A percentile compares a stretch with the other conserved stretches of the same genome.
Evolutionary conservation across 2,797 vertebrate species (phyloP).

Genomic region (Sebastes hubbsi): DNA sequence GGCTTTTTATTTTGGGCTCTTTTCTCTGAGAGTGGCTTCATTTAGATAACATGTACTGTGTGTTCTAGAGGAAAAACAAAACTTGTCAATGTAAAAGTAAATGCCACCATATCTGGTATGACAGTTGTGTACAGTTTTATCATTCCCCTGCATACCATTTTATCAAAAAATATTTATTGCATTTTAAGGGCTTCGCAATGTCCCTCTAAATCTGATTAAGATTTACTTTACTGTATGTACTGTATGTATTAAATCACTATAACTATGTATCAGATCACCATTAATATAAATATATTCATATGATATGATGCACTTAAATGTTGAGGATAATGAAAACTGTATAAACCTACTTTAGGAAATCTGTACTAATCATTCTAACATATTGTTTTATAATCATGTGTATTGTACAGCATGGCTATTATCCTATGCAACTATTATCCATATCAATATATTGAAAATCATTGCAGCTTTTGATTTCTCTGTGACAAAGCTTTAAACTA

Average conservation of each 20-base stretch:
- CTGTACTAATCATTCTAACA: constrained; percentile 77
- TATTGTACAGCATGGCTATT: constrained; percentile 96
- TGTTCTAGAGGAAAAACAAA: constrained; percentile 70
- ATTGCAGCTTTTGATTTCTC: constrained; percentile 79
- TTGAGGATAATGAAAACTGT: constrained; percentile 77
- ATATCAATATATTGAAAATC: constrained; percentile 77
- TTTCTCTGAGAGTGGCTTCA: constrained; percentile 73
- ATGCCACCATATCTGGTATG: constrained; percentile 67
- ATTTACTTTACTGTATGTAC: constrained; percentile 75
- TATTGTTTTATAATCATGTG: constrained; percentile 87
- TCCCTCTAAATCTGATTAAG: constrained; percentile 77
- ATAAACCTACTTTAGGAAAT: constrained; percentile 79
- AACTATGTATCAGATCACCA: constrained; percentile 73
- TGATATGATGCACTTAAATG: constrained; percentile 92
- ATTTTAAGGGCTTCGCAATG: constrained; percentile 84
- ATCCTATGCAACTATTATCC: constrained; percentile 95
- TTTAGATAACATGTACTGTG: constrained; percentile 71
- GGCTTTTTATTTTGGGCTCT: constrained; percentile 48
- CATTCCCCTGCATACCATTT: constrained; percentile 76
- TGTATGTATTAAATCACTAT: constrained; percentile 78
- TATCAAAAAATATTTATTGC: constrained; percentile 60
- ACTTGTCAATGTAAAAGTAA: constrained; percentile 67
- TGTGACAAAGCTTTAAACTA: constrained; percentile 88
- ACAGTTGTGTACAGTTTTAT: constrained; percentile 81
- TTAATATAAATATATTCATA: constrained; percentile 81